phyloP scores from a whole-genome alignment of 37 sponge, comb jelly and placozoan species.

The Crambe crambe region DNA sequence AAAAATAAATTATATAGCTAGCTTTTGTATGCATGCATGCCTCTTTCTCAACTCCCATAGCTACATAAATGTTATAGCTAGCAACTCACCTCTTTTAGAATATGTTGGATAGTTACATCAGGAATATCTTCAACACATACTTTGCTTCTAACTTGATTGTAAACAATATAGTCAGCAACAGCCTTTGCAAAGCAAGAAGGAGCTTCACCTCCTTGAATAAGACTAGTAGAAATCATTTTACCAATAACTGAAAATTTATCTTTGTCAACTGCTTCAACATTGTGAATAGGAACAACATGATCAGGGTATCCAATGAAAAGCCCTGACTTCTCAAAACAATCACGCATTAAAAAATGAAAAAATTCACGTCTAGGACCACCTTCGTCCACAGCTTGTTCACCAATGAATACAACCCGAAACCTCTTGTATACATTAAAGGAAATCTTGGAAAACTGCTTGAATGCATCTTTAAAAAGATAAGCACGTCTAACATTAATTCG shows the following conservation, averaged over 20 bases:
- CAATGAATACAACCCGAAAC: conserved; percentile 39
- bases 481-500: conserved; percentile 18
- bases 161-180: conserved; percentile 36
- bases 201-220: conserved; percentile 37
- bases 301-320: conserved; percentile 14
- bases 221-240: conserved; percentile 30
- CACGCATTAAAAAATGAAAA: conserved; percentile 18
- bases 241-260: conserved; percentile 23
- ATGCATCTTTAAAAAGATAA: conserved; percentile 16
- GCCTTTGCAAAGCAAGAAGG: conserved; percentile 29
- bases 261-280: too few species aligned
- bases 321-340: neutral
- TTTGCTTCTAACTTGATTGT: neutral
- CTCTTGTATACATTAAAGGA: conserved; percentile 18
- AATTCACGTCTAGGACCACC: too few species aligned
- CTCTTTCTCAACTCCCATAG: too few species aligned
- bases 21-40: too few species aligned
- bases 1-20: too few species aligned
- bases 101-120: neutral
- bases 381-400: conserved; percentile 34
- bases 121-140: conserved; percentile 23
- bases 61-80: too few species aligned
- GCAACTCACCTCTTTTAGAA: conserved; percentile 3
- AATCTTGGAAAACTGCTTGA: conserved; percentile 7
- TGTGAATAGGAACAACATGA: conserved; percentile 36